Base-by-base conservation (phyloP, 2,797 vertebrate species). In the Sebastes trivittatus region DNA sequence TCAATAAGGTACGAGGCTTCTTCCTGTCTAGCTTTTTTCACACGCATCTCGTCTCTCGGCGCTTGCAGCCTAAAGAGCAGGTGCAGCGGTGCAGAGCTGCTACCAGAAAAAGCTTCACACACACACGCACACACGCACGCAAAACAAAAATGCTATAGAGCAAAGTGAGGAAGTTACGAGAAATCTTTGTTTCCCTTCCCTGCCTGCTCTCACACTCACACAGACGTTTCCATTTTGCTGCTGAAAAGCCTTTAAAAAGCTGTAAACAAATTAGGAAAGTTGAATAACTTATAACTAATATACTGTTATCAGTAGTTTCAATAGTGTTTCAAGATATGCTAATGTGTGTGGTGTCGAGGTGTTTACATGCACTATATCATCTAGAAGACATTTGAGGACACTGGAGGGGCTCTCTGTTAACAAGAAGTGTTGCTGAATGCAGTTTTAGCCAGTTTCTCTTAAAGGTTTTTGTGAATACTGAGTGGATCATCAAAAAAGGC, bases 1-100 rank as follows among this genome's bases (percentile, higher is more conserved):
- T 87, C 66, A 46, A 38, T 67, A 54, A 87, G 73, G 71, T 84
- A 72, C 3, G 25, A 84, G 55, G 64, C 83, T 77, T 88, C 91
- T 95, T 94, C 92, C 93, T 92, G 93, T 93, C 85, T 85, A 11
- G 72, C 72, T 80, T 18, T 72, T 84, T 84, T 88, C 59, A 72
- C 85, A 87, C 81, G 82, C 89, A 84, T 91, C 85, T 89, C 77
- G 32, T 82, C 74, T 76, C 76, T 79, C 10, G 36, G 34, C 54
- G 68, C 83, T 77, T 86, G 82, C 90, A 90, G 90, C 83, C 77
- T 81, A 36, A 87, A 89, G 89, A 93, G 88, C 93, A 95, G 94
- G 93, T 95, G 94, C 93, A 93, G 72, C 25, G 77, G 77, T 88
- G 87, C 84, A 92, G 72, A 78, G 89, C 84, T 77, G 85, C 74